phyloP scores from a whole-genome alignment of 2,888 invertebrate genomes.

The Gastracanthus pulcherrimus region DNA sequence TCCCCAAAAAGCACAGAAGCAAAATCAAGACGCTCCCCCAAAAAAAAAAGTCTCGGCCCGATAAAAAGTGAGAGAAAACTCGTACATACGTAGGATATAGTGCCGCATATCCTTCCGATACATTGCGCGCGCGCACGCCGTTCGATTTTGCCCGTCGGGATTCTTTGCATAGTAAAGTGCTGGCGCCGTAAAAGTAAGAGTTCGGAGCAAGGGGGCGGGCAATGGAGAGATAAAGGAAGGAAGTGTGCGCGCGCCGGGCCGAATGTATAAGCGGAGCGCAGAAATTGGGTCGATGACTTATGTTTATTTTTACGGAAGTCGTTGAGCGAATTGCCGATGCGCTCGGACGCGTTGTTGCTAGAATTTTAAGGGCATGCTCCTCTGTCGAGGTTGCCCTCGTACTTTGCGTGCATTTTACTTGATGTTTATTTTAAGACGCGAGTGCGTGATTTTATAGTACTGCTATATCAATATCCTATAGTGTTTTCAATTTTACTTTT shows the following conservation, averaged over 20 bases:
- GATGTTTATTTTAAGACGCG: too few species aligned
- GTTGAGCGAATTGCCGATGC: neutral
- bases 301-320: slow-evolving; percentile 8
- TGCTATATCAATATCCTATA: too few species aligned
- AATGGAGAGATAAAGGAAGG: slow-evolving; percentile 12
- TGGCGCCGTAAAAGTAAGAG: neutral
- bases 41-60: neutral
- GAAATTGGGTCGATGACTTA: slow-evolving; percentile 26
- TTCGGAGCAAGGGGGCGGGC: neutral
- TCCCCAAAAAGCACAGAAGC: neutral
- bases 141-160: slow-evolving; percentile 1
- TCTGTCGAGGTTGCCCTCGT: too few species aligned
- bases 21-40: neutral
- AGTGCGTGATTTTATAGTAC: too few species aligned
- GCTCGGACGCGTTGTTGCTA: neutral
- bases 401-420: too few species aligned
- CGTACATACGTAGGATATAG: too few species aligned
- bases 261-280: neutral
- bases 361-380: neutral
- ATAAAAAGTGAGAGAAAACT: too few species aligned
- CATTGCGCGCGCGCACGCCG: slow-evolving; percentile 19
- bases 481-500: too few species aligned
- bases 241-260: neutral
- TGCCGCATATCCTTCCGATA: slow-evolving; percentile 10
- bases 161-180: slow-evolving; percentile 32